Conservation (phyloP, 2,797 vertebrate genomes). For the Sphaeramia orbicularis region DNA sequence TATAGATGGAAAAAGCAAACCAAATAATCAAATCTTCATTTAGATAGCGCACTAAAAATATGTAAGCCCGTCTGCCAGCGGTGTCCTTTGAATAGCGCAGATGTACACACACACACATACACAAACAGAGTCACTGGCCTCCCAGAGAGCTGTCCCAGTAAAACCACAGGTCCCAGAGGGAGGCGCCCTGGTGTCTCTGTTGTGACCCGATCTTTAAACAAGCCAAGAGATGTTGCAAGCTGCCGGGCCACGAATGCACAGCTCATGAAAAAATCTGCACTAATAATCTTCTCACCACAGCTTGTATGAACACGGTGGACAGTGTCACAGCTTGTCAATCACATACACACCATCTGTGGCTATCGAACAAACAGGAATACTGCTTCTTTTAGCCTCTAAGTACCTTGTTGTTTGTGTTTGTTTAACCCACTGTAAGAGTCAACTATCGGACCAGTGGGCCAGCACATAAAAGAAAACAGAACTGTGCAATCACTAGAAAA, state of each 20-base stretch:
- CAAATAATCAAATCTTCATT: slow-evolving; percentile 44
- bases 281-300: slow-evolving; percentile 26
- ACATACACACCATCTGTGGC: slow-evolving; percentile 21
- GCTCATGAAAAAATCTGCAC: slow-evolving; percentile 24
- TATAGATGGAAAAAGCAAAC: slow-evolving; percentile 21
- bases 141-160: slow-evolving; percentile 54
- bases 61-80: slow-evolving; percentile 20
- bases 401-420: slow-evolving; percentile 10
- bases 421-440: background rate
- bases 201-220: slow-evolving; percentile 68
- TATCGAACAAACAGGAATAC: slow-evolving; percentile 6
- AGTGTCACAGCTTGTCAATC: slow-evolving; percentile 21
- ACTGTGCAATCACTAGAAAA: slow-evolving; percentile 19
- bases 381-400: slow-evolving; percentile 5
- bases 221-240: slow-evolving; percentile 52
- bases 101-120: slow-evolving; percentile 26
- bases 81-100: slow-evolving; percentile 49
- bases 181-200: slow-evolving; percentile 65
- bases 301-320: slow-evolving; percentile 28
- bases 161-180: slow-evolving; percentile 74
- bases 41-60: slow-evolving; percentile 47
- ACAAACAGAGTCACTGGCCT: slow-evolving; percentile 55
- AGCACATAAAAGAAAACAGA: slow-evolving; percentile 24
- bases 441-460: background rate
- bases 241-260: slow-evolving; percentile 21